phyloP scores from a whole-genome alignment of 2,888 invertebrate species.

The Diplazon laetatorius region DNA sequence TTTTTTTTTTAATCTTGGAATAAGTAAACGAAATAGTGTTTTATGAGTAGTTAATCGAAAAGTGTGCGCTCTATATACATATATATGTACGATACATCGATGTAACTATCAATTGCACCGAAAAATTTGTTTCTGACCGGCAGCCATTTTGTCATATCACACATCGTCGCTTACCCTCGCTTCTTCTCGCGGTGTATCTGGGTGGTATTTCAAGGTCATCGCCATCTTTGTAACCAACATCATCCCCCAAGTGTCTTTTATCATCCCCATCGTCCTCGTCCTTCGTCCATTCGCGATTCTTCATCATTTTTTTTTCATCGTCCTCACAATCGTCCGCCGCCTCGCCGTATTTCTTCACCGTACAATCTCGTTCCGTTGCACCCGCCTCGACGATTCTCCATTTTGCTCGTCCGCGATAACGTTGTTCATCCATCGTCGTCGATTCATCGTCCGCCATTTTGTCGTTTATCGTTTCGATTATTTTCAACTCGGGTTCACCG shows the following conservation, averaged over 20 bases:
- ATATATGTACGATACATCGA: no score
- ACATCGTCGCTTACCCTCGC: conserved; percentile 50
- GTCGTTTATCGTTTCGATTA: conserved; percentile 40
- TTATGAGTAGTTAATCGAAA: no score
- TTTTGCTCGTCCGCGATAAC: conserved; percentile 71
- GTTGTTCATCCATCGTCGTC: conserved; percentile 47
- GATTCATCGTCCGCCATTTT: conserved; percentile 48
- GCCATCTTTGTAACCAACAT: conserved; percentile 31
- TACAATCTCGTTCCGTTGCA: conserved; percentile 58
- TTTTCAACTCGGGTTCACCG: conserved; percentile 52
- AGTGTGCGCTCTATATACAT: no score
- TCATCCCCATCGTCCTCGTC: conserved; percentile 3
- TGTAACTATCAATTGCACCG: no score
- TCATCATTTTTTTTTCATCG: conserved; percentile 24
- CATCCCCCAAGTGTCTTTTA: conserved; percentile 1
- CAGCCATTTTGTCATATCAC: neutral
- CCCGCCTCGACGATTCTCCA: conserved; percentile 74
- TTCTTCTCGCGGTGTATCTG: conserved; percentile 58
- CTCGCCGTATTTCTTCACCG: conserved; percentile 19
- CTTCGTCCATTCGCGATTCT: conserved; percentile 45
- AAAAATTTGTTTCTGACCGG: no score
- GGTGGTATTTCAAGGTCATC: conserved; percentile 60
- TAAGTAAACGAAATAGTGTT: no score
- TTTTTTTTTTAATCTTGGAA: no score
- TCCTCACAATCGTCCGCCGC: conserved; percentile 28